Evolutionary conservation across 2,113 vertebrate genomes (phyloP), one percentile per base, ranked within the genome.

Genomic region (Scalopus aquaticus): DNA sequence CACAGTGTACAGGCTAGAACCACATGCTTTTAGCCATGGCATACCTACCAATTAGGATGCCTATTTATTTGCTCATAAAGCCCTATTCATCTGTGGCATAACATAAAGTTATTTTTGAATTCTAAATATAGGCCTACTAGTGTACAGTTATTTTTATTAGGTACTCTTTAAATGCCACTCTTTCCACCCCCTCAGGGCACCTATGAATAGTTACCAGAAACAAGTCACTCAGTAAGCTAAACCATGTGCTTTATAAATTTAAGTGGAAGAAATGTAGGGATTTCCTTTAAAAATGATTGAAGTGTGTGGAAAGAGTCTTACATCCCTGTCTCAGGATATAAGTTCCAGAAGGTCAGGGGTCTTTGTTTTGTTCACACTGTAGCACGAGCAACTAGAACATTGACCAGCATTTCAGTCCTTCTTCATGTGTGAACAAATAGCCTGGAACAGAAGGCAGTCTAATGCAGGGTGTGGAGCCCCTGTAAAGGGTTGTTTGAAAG

Each of bases 131-230:
- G 62, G 13, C 69, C 49, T 67, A 9, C 37, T 91, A 35, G 3
- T 39, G 54, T 84, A 56, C 20, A 56, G 54, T 91, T 73, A 51
- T 88, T 91, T 95, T 91, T 72, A 93, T 49, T 84, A 65, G 26
- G 8, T 83, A 22, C 26, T 76, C 46, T 89, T 91, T 79, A 26
- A 95, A 78, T 88, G 46, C 15, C 73, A 37, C 28, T n/a, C n/a
- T 90, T 69, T 60, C 79, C 12, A 19, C 2, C 19, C 22, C 54
- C 51, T 90, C 8, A 56, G 32, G 77, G 2, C 3, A 78, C 35
- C 20, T 51, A 73, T 51, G 46, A 86, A 58, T 30, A 19, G 69
- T 10, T 85, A 22, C 2, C 95, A 92, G 69, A 82, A 89, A 56
- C 13, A 69, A 70, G 56, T 67, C 54, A 67, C 24, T 80, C 16